Base-by-base conservation (phyloP, 2,797 vertebrate species). In the Anabacerthia variegaticeps region DNA sequence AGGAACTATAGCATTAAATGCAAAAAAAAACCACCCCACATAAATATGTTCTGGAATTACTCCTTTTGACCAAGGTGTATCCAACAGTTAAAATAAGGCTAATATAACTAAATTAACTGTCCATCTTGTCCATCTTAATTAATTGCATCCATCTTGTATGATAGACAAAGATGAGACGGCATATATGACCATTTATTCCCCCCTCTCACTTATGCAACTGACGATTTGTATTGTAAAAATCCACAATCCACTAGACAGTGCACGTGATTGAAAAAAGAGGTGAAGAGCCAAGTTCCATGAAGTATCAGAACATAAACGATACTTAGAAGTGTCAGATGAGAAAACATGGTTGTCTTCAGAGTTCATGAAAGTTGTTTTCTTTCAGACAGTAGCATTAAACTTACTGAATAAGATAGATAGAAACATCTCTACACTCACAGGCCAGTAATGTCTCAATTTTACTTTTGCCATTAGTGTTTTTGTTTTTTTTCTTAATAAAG, bases 391-490 rank as follows among this genome's bases (percentile, higher is more conserved):
- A 79, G 37, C 78, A 85, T 78, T 88, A 77, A 48, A 82, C 24
- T 79, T 83, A 78, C 36, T 72, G 62, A 78, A 5, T 63, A 85
- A 80, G 61, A 96, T 7, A 30, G 85, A 93, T 67, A 78, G 77
- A 94, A 86, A 68, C n/a, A 84, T 14, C 44, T 95, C 72, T 88
- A 78, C 54, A 82, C 67, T 95, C 58, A 77, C 37, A 83, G 34
- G 48, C 30, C 72, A 95, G n/a, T 79, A 83, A 94, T 63, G 80
- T 77, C 46, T 96, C 90, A 28, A 63, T 95, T 96, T 96, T 95
- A 93, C 78, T 77, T 94, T 77, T 85, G 30, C 18, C 79, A 94
- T 80, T 87, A 95, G 77, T 88, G 8, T 14, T 58, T 58, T 41
- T 14, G 7, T 36, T 92, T 71, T 74, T 67, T 95, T 95, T 66